Percentiles rank a stretch among this genome's conserved stretches.
Conservation (phyloP, 2,113 vertebrate species). For the Dermatemys mawii region DNA sequence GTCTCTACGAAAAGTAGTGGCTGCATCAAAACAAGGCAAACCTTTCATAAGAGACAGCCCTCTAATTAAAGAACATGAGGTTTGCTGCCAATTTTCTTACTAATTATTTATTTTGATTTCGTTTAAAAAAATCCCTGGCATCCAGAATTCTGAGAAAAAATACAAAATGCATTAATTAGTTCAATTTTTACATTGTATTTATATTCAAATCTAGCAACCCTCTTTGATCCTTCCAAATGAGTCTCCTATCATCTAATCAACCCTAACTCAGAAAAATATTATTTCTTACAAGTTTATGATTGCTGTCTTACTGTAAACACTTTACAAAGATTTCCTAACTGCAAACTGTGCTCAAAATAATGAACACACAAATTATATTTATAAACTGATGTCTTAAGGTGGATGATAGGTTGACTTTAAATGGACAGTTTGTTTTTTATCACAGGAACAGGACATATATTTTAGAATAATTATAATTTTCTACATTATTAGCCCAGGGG, state of each 20-base stretch:
- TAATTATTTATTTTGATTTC: neutral
- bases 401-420: neutral
- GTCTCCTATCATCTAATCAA: neutral
- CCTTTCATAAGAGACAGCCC: neutral
- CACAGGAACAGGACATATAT: too few species aligned
- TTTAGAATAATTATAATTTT: neutral
- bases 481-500: neutral
- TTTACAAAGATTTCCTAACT: neutral
- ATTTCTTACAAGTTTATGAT: neutral
- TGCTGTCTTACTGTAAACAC: neutral
- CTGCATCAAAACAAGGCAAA: neutral
- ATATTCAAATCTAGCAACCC: neutral
- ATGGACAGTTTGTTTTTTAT: neutral
- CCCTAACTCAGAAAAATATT: neutral
- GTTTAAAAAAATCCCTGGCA: neutral
- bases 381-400: neutral
- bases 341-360: neutral
- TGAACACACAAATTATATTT: neutral
- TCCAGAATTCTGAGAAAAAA: neutral
- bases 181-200: accelerated
- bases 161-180: neutral
- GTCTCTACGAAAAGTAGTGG: neutral
- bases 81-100: neutral
- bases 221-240: neutral
- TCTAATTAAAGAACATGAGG: neutral